Conservation (phyloP, 2,888 invertebrate species). For the Trilocha varians region DNA sequence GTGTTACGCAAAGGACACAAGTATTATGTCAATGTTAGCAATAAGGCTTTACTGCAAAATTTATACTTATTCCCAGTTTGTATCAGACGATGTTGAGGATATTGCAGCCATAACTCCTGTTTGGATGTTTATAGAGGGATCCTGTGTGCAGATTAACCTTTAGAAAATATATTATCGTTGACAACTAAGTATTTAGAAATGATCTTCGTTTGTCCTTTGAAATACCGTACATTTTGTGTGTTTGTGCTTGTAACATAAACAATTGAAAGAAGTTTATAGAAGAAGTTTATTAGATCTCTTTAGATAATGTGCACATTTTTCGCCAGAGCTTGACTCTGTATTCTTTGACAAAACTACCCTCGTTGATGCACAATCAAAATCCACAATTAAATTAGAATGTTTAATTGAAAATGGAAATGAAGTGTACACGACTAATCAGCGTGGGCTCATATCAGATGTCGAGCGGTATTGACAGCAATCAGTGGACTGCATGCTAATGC, state of each 20-base stretch:
- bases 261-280: too few relatives aligned
- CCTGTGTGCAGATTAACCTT: too few relatives aligned
- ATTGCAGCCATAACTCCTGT: not conserved
- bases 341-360: not conserved
- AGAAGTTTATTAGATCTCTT: too few relatives aligned
- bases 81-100: not conserved
- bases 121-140: not conserved
- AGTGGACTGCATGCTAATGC: slow-evolving; percentile 25
- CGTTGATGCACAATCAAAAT: not conserved
- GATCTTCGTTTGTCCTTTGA: too few relatives aligned
- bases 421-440: not conserved
- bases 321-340: not conserved
- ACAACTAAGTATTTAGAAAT: too few relatives aligned
- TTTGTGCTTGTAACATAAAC: too few relatives aligned
- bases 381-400: not conserved
- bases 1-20: not conserved
- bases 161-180: too few relatives aligned
- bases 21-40: not conserved
- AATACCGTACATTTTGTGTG: too few relatives aligned
- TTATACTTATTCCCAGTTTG: not conserved
- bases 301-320: too few relatives aligned
- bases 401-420: not conserved
- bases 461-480: slow-evolving; percentile 18
- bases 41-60: not conserved
- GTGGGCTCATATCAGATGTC: slow-evolving; percentile 7